Evolutionary conservation across 2,888 invertebrate genomes (phyloP).

Genomic region (Ernsta delagoae): DNA sequence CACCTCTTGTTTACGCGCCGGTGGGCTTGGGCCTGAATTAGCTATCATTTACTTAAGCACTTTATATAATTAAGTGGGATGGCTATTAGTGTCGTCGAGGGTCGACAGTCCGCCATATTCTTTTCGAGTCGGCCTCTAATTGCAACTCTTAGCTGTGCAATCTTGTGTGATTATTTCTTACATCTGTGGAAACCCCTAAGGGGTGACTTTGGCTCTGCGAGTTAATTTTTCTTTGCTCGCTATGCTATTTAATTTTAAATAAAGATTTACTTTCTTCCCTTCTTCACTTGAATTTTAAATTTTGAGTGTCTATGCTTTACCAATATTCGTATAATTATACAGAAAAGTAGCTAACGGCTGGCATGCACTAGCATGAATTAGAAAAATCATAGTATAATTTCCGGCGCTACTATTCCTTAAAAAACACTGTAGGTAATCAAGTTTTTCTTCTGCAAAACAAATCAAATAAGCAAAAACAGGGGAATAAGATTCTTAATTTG

Average conservation of each 20-base stretch:
- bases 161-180: slow-evolving; percentile 39
- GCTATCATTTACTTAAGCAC: slow-evolving; percentile 84
- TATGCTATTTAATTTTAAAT: slow-evolving; percentile 10
- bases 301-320: not conserved
- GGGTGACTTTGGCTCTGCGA: slow-evolving; percentile 18
- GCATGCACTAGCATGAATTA: too few relatives aligned
- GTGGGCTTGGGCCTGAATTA: slow-evolving; percentile 71
- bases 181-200: slow-evolving; percentile 31
- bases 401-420: not conserved
- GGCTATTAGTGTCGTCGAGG: slow-evolving; percentile 72
- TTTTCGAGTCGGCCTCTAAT: slow-evolving; percentile 67
- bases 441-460: slow-evolving; percentile 32
- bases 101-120: slow-evolving; percentile 56
- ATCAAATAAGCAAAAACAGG: slow-evolving; percentile 48
- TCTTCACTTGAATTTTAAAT: not conserved
- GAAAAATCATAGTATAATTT: not conserved
- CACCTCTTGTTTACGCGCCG: slow-evolving; percentile 82
- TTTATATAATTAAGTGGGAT: slow-evolving; percentile 81
- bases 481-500: slow-evolving; percentile 61
- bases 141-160: slow-evolving; percentile 59
- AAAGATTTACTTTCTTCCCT: not conserved
- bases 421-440: too few relatives aligned
- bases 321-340: too few relatives aligned
- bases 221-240: slow-evolving; percentile 12
- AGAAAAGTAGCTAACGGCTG: too few relatives aligned